Conservation (phyloP, 2,888 invertebrate genomes). For the Andrena haemorrhoa region DNA sequence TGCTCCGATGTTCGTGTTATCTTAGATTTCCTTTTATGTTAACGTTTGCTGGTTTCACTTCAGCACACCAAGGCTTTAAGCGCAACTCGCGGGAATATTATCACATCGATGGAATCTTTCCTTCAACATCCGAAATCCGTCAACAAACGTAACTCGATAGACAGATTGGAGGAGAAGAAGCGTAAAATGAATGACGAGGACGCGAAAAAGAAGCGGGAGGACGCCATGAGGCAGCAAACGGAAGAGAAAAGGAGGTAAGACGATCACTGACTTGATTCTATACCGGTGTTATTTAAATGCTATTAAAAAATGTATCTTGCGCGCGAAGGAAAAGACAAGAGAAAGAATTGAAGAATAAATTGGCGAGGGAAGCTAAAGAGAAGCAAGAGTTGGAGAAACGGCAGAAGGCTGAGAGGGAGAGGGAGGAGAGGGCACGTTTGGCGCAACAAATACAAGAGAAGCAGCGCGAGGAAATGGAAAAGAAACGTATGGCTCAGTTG, state of each 20-base stretch:
- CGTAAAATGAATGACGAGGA: constrained; percentile 85
- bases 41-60: constrained; percentile 47
- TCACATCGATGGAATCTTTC: constrained; percentile 76
- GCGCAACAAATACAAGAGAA: constrained; percentile 83
- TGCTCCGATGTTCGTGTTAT: neutral
- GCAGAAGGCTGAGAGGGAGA: constrained; percentile 84
- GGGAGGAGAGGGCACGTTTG: constrained; percentile 82
- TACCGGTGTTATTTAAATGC: neutral
- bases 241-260: constrained; percentile 87
- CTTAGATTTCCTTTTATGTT: constrained; percentile 7
- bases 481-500: constrained; percentile 78
- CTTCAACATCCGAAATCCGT: constrained; percentile 79
- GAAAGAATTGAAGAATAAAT: constrained; percentile 87
- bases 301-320: constrained; percentile 6
- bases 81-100: constrained; percentile 81
- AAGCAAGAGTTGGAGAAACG: constrained; percentile 85
- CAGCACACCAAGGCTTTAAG: constrained; percentile 80
- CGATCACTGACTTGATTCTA: neutral
- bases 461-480: constrained; percentile 86
- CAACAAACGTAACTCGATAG: constrained; percentile 74
- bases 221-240: constrained; percentile 86
- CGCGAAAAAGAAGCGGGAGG: constrained; percentile 87
- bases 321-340: constrained; percentile 85
- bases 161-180: constrained; percentile 81
- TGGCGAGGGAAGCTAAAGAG: constrained; percentile 85